phyloP scores from a whole-genome alignment of 1,140 invertebrate genomes.

The Drosophila kepulauana region DNA sequence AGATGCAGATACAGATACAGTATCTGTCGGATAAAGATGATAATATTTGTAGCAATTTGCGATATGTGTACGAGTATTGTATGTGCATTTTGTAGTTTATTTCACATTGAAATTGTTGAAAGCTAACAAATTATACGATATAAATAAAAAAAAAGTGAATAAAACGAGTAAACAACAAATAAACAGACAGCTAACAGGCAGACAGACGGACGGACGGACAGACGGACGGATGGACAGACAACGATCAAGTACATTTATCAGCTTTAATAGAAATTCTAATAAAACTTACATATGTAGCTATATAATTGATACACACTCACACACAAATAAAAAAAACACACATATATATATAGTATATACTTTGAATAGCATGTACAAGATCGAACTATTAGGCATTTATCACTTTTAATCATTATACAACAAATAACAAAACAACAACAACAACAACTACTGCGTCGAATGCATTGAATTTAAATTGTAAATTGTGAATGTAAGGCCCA shows the following conservation, averaged over 20 bases:
- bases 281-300: constrained; percentile 61
- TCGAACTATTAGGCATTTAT: constrained; percentile 78
- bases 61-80: constrained; percentile 16
- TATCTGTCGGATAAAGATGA: constrained; percentile 3
- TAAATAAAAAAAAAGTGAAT: constrained; percentile 43
- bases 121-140: constrained; percentile 76
- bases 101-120: constrained; percentile 76
- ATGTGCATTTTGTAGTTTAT: constrained; percentile 69
- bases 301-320: constrained; percentile 56
- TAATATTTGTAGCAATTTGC: constrained; percentile 15
- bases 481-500: constrained; percentile 12
- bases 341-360: constrained; percentile 13
- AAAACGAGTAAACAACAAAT: neutral
- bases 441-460: constrained; percentile 16
- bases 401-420: constrained; percentile 52
- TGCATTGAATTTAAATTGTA: constrained; percentile 23
- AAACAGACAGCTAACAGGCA: neutral
- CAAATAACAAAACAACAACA: neutral
- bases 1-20: constrained; percentile 30
- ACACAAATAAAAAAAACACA: constrained; percentile 21
- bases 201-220: neutral
- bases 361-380: constrained; percentile 56
- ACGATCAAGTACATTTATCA: constrained; percentile 78
- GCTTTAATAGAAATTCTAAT: constrained; percentile 82
- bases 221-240: constrained; percentile 26